Percentiles rank a stretch among this genome's conserved stretches.
These are phyloP conservation scores for Spicauda simplicius DNA, from an alignment of 2,888 invertebrate genomes.

Conservation along the genomic window DNA sequence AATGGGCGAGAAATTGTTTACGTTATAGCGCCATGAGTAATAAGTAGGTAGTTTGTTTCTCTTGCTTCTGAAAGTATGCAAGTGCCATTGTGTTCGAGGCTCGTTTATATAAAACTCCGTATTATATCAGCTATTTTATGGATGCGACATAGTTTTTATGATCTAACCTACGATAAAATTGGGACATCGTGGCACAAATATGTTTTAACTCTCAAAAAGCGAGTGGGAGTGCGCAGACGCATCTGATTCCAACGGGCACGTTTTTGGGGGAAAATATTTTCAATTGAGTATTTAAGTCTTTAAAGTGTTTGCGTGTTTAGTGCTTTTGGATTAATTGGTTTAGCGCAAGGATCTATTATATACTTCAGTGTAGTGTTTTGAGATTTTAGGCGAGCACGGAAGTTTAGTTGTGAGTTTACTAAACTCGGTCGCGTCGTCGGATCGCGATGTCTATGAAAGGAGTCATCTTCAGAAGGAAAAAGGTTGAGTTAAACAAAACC, in stretches of 20 bases:
- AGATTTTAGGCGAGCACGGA: constrained; percentile 62
- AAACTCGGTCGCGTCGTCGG: constrained; percentile 51
- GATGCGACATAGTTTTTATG: constrained; percentile 30
- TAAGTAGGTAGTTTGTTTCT: constrained; percentile 12
- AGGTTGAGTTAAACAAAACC: constrained; percentile 50
- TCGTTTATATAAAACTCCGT: constrained; percentile 13
- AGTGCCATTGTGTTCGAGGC: constrained; percentile 6
- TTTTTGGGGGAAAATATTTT: constrained; percentile 16
- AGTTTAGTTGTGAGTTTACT: constrained; percentile 50
- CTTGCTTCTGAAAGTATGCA: constrained; percentile 9
- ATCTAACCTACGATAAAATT: constrained; percentile 26
- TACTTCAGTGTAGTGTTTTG: constrained; percentile 47
- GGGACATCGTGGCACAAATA: constrained; percentile 28
- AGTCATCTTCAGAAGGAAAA: constrained; percentile 50
- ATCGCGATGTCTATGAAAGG: constrained; percentile 49
- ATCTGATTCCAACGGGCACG: constrained; percentile 18
- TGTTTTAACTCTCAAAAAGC: constrained; percentile 23
- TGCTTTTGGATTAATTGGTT: too few species aligned
- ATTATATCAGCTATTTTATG: constrained; percentile 14
- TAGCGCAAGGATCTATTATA: not conserved
- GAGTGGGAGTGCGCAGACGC: constrained; percentile 12
- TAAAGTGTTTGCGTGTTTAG: not conserved
- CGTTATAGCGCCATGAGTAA: constrained; percentile 25
- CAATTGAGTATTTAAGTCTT: not conserved
- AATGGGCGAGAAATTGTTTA: constrained; percentile 29